Conservation (phyloP, 2,797 vertebrate species). For the Geotrypetes seraphini region DNA sequence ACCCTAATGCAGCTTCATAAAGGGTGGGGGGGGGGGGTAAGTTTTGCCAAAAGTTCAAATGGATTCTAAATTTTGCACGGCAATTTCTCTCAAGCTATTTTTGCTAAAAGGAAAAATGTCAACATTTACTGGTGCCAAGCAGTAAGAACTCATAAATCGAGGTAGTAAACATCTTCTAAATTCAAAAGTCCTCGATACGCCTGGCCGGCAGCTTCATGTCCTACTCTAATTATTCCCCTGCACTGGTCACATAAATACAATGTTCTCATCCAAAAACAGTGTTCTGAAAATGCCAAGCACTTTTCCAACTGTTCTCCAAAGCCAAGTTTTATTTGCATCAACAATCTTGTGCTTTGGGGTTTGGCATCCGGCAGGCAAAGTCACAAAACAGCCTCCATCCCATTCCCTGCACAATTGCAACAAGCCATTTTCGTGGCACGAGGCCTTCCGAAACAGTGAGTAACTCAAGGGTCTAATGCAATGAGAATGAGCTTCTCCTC, state of each 20-base stretch:
- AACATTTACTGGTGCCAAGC: conserved; percentile 5
- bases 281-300: conserved; percentile 4
- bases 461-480: no score
- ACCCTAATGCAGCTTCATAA: no score
- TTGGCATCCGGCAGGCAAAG: not conserved
- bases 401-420: no score
- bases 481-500: no score
- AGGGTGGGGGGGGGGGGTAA: no score
- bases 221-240: conserved; percentile 42
- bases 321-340: not conserved
- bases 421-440: not conserved
- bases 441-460: no score
- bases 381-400: no score
- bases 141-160: not conserved
- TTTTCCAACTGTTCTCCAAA: conserved; percentile 15
- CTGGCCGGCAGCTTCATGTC: not conserved
- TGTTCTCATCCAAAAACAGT: conserved; percentile 43
- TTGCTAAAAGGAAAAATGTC: not conserved
- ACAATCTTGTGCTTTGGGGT: conserved; percentile 5
- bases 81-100: no score
- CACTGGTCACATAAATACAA: conserved; percentile 33
- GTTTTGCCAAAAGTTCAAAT: no score
- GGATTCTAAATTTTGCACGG: no score
- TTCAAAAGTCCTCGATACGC: conserved; percentile 10
- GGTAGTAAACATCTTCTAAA: conserved; percentile 9